Percentiles rank a stretch among this genome's conserved stretches.
These are phyloP conservation scores for Papilio demoleus DNA, from an alignment of 2,888 invertebrate genomes.

Conservation along the genomic window DNA sequence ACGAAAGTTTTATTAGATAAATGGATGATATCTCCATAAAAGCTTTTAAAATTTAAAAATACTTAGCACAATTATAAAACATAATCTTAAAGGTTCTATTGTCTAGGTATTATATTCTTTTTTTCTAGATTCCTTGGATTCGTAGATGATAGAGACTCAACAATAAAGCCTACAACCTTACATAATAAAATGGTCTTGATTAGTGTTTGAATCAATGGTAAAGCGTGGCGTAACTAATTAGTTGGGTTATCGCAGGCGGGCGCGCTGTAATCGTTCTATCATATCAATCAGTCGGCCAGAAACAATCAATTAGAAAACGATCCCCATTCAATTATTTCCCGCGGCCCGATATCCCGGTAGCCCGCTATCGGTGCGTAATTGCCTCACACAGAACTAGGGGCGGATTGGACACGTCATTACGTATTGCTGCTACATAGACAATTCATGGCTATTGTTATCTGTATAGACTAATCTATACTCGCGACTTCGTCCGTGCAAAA, in stretches of 20 bases:
- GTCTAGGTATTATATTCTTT: too few relatives aligned
- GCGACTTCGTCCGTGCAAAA: too few relatives aligned
- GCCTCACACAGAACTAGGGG: constrained; percentile 60
- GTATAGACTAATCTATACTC: neutral
- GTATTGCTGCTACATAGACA: constrained; percentile 21
- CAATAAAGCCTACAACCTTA: too few relatives aligned
- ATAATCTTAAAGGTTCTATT: too few relatives aligned
- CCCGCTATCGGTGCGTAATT: constrained; percentile 66
- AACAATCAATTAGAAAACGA: constrained; percentile 78
- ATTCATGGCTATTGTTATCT: constrained; percentile 27
- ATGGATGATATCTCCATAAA: too few relatives aligned
- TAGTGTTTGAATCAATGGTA: constrained; percentile 20
- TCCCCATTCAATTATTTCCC: constrained; percentile 78
- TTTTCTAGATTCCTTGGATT: too few relatives aligned
- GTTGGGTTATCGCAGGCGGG: constrained; percentile 48
- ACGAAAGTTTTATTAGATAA: too few relatives aligned
- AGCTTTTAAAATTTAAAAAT: too few relatives aligned
- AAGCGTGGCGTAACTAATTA: constrained; percentile 43
- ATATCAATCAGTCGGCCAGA: constrained; percentile 75
- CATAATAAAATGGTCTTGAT: neutral
- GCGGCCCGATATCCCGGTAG: constrained; percentile 37
- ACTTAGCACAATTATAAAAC: too few relatives aligned
- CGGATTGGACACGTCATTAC: constrained; percentile 47
- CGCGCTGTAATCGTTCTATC: constrained; percentile 68
- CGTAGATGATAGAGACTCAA: too few relatives aligned